Percentiles rank a stretch among this genome's conserved stretches.
These are phyloP conservation scores for Carposina sasakii DNA, from an alignment of 1,140 invertebrate species.

Conservation along the genomic window DNA sequence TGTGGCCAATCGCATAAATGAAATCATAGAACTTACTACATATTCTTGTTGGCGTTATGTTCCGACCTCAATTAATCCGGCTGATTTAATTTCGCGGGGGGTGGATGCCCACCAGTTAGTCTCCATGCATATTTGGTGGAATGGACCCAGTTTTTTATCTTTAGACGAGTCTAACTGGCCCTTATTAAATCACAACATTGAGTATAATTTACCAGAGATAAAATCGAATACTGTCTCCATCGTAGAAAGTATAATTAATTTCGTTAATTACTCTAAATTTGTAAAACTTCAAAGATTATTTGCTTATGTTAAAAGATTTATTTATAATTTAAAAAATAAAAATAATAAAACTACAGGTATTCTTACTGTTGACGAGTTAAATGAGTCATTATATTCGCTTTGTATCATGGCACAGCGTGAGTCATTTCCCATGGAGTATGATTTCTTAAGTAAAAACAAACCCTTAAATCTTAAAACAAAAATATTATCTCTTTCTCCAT, in stretches of 20 bases:
- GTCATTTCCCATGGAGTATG: conserved; percentile 1
- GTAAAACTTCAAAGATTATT: background rate
- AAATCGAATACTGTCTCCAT: background rate
- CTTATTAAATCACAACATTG: background rate
- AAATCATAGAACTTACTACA: conserved; percentile 35
- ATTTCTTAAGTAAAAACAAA: background rate
- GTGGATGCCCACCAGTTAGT: background rate
- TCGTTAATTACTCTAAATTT: conserved; percentile 1
- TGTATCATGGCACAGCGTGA: background rate
- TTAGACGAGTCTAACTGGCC: background rate
- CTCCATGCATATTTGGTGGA: background rate
- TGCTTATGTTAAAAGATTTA: background rate
- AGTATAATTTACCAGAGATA: background rate
- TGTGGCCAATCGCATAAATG: conserved; percentile 46
- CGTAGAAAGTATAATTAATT: background rate
- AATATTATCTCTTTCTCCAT: conserved; percentile 1
- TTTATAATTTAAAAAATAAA: background rate
- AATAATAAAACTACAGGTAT: background rate
- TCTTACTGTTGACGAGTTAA: background rate
- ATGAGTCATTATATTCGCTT: background rate
- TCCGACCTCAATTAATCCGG: conserved; percentile 34
- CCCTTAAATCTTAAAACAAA: background rate
- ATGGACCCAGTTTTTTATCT: background rate
- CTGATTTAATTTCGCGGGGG: conserved; percentile 38
- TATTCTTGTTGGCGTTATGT: conserved; percentile 36